These are phyloP conservation scores for Melanogrammus aeglefinus DNA, from an alignment of 2,797 vertebrate species.

Conservation along the genomic window DNA sequence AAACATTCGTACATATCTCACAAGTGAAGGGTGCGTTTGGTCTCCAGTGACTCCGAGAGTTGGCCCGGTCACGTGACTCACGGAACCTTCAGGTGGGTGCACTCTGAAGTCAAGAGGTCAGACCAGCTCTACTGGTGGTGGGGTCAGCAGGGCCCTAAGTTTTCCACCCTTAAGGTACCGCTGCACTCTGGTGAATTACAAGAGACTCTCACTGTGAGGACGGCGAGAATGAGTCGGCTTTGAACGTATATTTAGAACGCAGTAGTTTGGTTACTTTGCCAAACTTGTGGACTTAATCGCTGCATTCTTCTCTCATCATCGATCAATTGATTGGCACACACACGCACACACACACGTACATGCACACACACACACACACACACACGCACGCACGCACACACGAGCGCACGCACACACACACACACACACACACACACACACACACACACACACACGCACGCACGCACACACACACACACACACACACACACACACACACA, in stretches of 20 bases:
- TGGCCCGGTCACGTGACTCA: neutral
- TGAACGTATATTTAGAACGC: no score
- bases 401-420: neutral
- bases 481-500: neutral
- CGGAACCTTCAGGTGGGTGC: neutral
- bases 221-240: neutral
- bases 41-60: neutral
- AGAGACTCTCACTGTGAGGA: neutral
- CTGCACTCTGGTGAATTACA: neutral
- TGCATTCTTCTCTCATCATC: slow-evolving; percentile 4
- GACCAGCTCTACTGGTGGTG: neutral
- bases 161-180: neutral
- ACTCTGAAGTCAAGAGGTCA: neutral
- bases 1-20: neutral
- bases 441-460: neutral
- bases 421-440: slow-evolving; percentile 19
- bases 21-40: neutral
- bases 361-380: neutral
- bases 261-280: no score
- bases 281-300: slow-evolving; percentile 11
- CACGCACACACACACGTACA: neutral
- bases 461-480: neutral
- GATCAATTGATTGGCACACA: slow-evolving; percentile 6
- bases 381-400: no score
- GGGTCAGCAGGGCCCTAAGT: neutral